Conservation (phyloP, 1,140 invertebrate genomes). For the Ceratina calcarata region DNA sequence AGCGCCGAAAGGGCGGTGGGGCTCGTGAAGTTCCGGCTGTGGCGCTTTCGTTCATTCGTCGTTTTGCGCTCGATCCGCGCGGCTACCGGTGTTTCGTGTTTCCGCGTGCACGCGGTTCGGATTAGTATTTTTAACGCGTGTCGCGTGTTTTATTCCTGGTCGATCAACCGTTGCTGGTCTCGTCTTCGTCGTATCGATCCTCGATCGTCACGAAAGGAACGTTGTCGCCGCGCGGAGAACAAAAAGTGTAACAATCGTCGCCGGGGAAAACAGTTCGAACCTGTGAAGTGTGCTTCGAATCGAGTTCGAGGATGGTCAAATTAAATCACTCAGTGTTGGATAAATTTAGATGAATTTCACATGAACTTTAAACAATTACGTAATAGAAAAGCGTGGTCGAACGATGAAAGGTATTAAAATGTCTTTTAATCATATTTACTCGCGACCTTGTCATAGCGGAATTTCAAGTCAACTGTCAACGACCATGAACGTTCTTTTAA, state of each 20-base stretch:
- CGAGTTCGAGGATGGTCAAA: background rate
- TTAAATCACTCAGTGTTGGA: background rate
- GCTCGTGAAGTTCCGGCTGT: constrained; percentile 65
- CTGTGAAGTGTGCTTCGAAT: constrained; percentile 11
- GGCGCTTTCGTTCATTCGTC: constrained; percentile 71
- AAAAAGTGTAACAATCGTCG: background rate
- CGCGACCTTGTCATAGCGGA: no score
- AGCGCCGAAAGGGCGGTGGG: constrained; percentile 64
- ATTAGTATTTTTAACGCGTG: background rate
- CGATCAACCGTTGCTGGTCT: background rate
- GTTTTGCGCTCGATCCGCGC: constrained; percentile 66
- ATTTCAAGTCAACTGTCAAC: no score
- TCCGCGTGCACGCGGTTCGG: constrained; percentile 20
- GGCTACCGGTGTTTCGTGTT: constrained; percentile 23
- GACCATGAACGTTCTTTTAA: no score
- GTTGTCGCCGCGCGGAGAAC: background rate
- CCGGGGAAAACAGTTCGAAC: background rate
- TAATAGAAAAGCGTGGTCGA: background rate
- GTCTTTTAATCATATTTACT: no score
- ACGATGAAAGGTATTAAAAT: background rate
- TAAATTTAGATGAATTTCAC: background rate
- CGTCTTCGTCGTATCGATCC: background rate
- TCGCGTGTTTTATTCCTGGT: background rate
- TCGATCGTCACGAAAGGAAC: background rate
- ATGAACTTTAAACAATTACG: no score